These are phyloP conservation scores for Meleagris gallopavo DNA, from an alignment of 2,113 vertebrate genomes.

Conservation along the genomic window DNA sequence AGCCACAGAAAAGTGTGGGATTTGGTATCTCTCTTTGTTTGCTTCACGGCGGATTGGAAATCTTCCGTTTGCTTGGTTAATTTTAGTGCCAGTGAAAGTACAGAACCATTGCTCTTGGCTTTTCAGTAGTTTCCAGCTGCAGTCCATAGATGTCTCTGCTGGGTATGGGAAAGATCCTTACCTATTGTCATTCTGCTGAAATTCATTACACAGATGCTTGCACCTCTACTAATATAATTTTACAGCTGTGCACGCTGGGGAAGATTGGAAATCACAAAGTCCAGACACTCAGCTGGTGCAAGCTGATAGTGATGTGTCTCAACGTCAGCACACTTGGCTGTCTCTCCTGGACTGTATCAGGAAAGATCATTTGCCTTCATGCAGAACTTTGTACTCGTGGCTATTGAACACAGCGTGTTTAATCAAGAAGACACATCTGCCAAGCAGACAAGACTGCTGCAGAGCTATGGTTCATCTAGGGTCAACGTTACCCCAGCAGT, in stretches of 20 bases:
- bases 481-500: neutral
- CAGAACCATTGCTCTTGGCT: neutral
- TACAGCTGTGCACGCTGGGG: neutral
- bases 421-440: neutral
- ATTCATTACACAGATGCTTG: constrained; percentile 54
- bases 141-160: neutral
- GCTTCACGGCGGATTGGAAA: neutral
- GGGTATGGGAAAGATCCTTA: constrained; percentile 46
- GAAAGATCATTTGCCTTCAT: neutral
- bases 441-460: neutral
- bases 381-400: neutral
- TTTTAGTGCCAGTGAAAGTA: neutral
- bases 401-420: neutral
- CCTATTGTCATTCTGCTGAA: constrained; percentile 49
- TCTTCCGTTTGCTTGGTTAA: neutral
- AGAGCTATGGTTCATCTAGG: neutral
- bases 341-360: neutral
- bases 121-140: neutral
- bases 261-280: neutral
- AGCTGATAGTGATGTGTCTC: constrained; percentile 5
- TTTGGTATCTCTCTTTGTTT: constrained; percentile 32
- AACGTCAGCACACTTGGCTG: constrained; percentile 27
- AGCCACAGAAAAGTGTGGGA: neutral
- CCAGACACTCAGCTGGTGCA: constrained; percentile 48
- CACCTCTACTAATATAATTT: neutral